Conservation (phyloP, 2,888 invertebrate species). For the Chironomus riparius region DNA sequence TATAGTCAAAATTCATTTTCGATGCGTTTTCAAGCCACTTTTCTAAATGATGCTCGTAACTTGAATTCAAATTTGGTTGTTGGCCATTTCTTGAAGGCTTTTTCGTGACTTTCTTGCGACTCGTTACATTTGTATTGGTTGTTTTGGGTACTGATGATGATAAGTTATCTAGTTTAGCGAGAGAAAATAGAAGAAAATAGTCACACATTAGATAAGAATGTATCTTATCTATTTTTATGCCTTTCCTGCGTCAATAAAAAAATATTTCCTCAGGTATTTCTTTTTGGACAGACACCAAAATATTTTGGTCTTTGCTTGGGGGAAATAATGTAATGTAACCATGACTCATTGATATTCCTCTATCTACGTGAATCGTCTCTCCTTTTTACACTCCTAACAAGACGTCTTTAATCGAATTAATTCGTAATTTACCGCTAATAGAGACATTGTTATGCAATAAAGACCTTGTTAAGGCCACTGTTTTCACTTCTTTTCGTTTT, state of each 20-base stretch:
- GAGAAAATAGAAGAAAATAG: background rate
- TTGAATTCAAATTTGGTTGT: conserved; percentile 1
- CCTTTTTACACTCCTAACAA: background rate
- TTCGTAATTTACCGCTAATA: background rate
- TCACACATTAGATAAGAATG: too few relatives aligned
- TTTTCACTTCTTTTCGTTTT: background rate
- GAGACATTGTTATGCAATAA: background rate
- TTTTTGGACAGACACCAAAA: background rate
- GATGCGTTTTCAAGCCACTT: conserved; percentile 21
- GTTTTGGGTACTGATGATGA: background rate
- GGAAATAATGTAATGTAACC: background rate
- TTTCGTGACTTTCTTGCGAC: background rate
- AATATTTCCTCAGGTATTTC: too few relatives aligned
- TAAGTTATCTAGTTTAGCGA: background rate
- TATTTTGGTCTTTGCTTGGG: background rate
- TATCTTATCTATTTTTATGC: background rate
- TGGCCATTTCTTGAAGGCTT: conserved; percentile 1
- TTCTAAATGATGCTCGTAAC: conserved; percentile 23
- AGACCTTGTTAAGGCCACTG: background rate
- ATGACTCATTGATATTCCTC: background rate
- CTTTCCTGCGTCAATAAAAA: background rate
- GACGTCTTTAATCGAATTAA: background rate
- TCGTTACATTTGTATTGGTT: background rate
- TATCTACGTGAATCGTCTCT: too few relatives aligned
- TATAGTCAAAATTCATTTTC: conserved; percentile 21